Conservation (phyloP, 2,888 invertebrate genomes). For the Drosophila infuscata region DNA sequence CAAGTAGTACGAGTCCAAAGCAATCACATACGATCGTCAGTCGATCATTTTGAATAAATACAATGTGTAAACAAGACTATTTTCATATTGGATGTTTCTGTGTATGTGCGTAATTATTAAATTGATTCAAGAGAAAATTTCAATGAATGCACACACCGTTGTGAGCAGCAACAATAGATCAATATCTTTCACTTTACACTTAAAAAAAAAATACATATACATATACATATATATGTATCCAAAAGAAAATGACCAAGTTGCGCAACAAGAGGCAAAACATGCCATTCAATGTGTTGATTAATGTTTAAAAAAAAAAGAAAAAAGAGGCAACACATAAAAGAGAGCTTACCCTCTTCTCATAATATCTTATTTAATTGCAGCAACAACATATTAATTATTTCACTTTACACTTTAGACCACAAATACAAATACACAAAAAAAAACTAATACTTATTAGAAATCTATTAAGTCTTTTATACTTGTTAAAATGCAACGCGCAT, state of each 20-base stretch:
- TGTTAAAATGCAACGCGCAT: background rate
- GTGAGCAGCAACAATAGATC: background rate
- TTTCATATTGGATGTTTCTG: background rate
- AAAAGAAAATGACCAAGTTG: background rate
- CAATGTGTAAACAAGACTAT: background rate
- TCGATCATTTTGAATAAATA: background rate
- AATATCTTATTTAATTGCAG: background rate
- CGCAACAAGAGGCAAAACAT: background rate
- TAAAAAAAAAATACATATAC: background rate
- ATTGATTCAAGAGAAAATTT: background rate
- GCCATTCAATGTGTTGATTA: too few species aligned
- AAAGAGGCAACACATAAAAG: background rate
- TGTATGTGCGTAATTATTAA: background rate
- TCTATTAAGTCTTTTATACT: background rate
- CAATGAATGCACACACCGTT: background rate
- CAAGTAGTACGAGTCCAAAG: background rate
- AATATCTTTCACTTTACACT: conserved; percentile 3
- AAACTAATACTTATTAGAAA: background rate
- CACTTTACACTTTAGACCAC: background rate
- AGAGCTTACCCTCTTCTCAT: background rate
- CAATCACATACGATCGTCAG: background rate
- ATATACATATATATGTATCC: too few species aligned
- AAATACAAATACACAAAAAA: background rate
- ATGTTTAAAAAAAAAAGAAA: background rate
- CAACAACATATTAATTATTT: background rate